These are phyloP conservation scores for Corella eumyota DNA, from an alignment of 23 tunicate genomes.

Conservation along the genomic window DNA sequence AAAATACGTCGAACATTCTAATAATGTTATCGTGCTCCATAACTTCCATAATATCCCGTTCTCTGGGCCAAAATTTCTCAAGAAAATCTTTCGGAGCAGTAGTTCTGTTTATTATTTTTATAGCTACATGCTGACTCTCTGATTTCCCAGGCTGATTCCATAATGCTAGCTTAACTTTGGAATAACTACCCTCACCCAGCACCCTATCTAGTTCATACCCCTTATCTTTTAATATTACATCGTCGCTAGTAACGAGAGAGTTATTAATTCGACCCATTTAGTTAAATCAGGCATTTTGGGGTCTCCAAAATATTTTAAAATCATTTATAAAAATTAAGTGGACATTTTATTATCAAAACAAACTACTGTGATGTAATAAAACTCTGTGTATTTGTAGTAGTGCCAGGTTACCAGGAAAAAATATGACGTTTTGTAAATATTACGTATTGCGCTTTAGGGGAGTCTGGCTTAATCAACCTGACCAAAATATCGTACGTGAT, in stretches of 20 bases:
- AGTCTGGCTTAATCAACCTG: no score
- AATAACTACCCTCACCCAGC: slow-evolving; percentile 67
- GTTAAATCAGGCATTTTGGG: no score
- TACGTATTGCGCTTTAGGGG: no score
- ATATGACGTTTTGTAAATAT: no score
- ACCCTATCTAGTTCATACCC: slow-evolving; percentile 26
- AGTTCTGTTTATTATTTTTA: slow-evolving; percentile 50
- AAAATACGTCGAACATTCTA: slow-evolving; percentile 38
- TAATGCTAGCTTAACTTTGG: slow-evolving; percentile 51
- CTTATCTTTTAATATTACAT: slow-evolving; percentile 16
- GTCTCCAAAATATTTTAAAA: no score
- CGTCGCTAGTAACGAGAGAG: slow-evolving; percentile 5
- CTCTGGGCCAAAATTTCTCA: slow-evolving; percentile 69
- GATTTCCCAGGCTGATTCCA: slow-evolving; percentile 33
- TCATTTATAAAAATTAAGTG: no score
- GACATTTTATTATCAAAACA: no score
- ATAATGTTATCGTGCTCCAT: slow-evolving; percentile 46
- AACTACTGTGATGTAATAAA: no score
- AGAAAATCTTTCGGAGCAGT: slow-evolving; percentile 54
- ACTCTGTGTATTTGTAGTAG: no score
- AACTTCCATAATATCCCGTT: slow-evolving; percentile 17
- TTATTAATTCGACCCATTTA: slow-evolving; percentile 45
- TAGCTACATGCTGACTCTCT: slow-evolving; percentile 20
- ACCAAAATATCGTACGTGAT: no score
- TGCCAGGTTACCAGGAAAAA: no score